Conservation (phyloP, 2,113 vertebrate species). For the Rafetus swinhoei region DNA sequence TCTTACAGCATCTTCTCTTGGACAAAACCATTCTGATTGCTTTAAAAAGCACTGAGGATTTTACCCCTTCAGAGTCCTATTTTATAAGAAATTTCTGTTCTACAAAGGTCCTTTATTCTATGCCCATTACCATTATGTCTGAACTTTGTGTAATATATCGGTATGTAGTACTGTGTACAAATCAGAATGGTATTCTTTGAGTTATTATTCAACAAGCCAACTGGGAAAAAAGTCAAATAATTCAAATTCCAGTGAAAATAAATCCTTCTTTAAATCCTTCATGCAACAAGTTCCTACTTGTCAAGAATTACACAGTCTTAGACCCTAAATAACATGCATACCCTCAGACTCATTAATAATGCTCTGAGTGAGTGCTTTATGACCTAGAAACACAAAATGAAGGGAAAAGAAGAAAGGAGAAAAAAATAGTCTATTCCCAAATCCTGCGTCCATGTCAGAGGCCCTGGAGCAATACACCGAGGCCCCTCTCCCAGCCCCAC, state of each 20-base stretch:
- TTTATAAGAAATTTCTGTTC: not conserved
- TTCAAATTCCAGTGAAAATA: slow-evolving; percentile 11
- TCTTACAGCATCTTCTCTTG: not conserved
- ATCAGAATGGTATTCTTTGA: not conserved
- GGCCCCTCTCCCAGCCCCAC: no score
- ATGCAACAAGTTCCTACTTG: slow-evolving; percentile 17
- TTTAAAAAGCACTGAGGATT: not conserved
- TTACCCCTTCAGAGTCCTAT: not conserved
- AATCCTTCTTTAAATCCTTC: not conserved
- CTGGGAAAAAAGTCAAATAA: not conserved
- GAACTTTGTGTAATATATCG: not conserved
- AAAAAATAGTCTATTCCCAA: slow-evolving; percentile 24
- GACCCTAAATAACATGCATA: slow-evolving; percentile 20
- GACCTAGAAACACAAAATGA: not conserved
- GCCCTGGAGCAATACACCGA: not conserved
- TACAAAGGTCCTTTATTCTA: not conserved
- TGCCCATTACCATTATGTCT: not conserved
- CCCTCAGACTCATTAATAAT: slow-evolving; percentile 11
- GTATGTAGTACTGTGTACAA: not conserved
- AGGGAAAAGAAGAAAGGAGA: not conserved
- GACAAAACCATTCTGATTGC: not conserved
- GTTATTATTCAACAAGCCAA: not conserved
- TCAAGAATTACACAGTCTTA: not conserved
- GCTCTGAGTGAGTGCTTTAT: not conserved
- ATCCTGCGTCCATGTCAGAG: not conserved